These are phyloP conservation scores for Noctuana brunneofusca DNA, from an alignment of 2,888 invertebrate species.

Conservation along the genomic window DNA sequence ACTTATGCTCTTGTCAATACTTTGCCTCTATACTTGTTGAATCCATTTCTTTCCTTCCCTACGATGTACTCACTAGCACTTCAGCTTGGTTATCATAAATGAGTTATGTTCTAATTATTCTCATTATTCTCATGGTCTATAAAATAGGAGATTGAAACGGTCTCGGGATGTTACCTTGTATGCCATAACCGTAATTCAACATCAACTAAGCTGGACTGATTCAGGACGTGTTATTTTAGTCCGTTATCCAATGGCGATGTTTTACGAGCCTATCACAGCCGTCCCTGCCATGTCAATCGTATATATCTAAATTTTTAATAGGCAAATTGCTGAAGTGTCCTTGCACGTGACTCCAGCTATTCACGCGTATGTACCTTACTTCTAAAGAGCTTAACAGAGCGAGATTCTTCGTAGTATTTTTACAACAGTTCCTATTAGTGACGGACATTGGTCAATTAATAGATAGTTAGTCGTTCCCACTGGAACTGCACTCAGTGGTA, in stretches of 20 bases:
- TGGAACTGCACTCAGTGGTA: not conserved
- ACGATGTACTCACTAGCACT: no score
- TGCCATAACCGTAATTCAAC: no score
- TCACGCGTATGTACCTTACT: not conserved
- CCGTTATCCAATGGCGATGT: not conserved
- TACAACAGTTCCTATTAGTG: not conserved
- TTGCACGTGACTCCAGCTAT: not conserved
- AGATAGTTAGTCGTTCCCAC: not conserved
- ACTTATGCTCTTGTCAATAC: no score
- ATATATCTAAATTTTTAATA: not conserved
- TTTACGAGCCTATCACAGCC: not conserved
- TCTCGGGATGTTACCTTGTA: no score
- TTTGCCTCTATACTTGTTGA: no score
- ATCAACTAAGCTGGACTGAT: no score
- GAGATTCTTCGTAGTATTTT: not conserved
- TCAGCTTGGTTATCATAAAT: no score
- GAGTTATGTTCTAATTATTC: no score
- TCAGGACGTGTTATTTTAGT: not conserved
- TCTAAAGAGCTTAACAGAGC: not conserved
- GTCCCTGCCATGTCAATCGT: not conserved
- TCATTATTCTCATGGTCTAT: no score
- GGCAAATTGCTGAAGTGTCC: not conserved
- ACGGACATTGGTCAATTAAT: slow-evolving; percentile 2
- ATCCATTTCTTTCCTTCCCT: no score
- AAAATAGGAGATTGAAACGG: no score